Evolutionary conservation across 92 coral and sea anemone genomes (phyloP).

Genomic region (Phymanthus crucifer): DNA sequence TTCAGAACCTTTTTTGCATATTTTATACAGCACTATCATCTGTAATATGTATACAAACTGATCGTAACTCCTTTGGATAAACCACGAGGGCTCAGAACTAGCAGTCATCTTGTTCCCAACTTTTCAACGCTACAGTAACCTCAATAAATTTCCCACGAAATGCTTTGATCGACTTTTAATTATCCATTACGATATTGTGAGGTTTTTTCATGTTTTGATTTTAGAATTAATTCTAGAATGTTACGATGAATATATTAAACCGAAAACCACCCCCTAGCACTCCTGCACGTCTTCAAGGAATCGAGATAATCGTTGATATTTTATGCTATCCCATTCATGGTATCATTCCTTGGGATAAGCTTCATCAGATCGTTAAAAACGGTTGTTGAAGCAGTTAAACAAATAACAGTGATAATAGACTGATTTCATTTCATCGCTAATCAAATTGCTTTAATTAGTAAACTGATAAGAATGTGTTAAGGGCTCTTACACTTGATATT

Average conservation of each 20-base stretch:
- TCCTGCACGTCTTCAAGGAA: neutral
- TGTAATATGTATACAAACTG: too few relatives aligned
- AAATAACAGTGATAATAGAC: neutral
- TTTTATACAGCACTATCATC: too few relatives aligned
- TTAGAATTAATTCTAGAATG: neutral
- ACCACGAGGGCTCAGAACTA: too few relatives aligned
- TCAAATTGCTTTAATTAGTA: slow-evolving; percentile 3
- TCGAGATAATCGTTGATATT: neutral
- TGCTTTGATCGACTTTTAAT: neutral
- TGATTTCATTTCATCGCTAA: neutral
- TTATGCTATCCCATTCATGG: neutral
- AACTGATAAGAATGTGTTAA: neutral
- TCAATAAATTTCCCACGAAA: neutral
- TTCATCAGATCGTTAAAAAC: neutral
- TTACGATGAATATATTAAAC: neutral
- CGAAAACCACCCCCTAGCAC: too few relatives aligned
- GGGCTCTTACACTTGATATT: neutral
- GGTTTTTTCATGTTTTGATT: neutral
- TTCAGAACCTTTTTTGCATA: too few relatives aligned
- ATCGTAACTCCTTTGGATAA: too few relatives aligned
- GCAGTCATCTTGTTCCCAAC: neutral
- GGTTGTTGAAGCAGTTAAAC: neutral
- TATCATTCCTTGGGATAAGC: neutral
- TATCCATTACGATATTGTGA: neutral
- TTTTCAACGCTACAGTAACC: neutral